These are phyloP conservation scores for Trachelus stipa DNA, from an alignment of 2,888 invertebrate species.

Conservation along the genomic window DNA sequence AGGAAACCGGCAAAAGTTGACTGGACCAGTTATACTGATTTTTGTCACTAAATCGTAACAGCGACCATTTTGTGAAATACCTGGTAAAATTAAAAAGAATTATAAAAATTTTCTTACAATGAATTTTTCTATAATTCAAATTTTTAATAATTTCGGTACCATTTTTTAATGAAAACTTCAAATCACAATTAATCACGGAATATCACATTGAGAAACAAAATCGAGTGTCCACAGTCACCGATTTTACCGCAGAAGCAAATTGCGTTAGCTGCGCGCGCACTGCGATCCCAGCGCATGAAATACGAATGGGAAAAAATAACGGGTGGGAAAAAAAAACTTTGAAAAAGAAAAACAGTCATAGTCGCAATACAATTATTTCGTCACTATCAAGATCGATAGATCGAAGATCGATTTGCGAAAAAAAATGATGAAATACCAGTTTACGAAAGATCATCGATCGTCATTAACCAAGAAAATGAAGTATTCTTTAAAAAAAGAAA, in stretches of 20 bases:
- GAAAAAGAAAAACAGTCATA: not conserved
- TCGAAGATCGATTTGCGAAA: not conserved
- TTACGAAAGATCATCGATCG: not conserved
- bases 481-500: not conserved
- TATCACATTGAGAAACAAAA: not conserved
- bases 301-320: not conserved
- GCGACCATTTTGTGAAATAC: not conserved
- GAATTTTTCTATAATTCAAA: not conserved
- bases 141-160: not conserved
- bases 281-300: not conserved
- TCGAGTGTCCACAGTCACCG: not conserved
- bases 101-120: not conserved
- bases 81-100: not conserved
- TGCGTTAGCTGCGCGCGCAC: not conserved
- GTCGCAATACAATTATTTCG: not conserved
- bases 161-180: not conserved
- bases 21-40: conserved; percentile 4
- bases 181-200: not conserved
- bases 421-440: not conserved
- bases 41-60: not conserved
- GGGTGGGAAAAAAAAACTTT: not conserved
- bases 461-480: not conserved
- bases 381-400: not conserved
- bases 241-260: not conserved
- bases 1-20: conserved; percentile 31